Percentiles rank a stretch among this genome's conserved stretches.
Conservation (phyloP, 2,797 vertebrate species). For the Mus spretus region DNA sequence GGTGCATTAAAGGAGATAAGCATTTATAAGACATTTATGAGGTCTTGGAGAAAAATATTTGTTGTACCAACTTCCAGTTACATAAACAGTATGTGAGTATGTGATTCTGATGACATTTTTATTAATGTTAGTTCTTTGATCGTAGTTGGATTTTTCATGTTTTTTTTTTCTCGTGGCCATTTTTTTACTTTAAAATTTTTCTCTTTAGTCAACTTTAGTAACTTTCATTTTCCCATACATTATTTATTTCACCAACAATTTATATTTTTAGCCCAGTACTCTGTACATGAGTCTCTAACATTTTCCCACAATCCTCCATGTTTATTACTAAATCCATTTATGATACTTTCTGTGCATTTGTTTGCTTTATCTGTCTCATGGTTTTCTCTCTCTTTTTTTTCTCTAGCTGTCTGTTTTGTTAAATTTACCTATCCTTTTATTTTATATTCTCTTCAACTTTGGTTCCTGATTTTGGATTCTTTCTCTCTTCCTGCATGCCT, state of each 20-base stretch:
- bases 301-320: not conserved
- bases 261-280: not conserved
- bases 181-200: not conserved
- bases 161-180: not conserved
- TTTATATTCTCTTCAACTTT: not conserved
- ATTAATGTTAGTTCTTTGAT: not conserved
- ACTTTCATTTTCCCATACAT: not conserved
- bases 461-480: not conserved
- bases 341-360: not conserved
- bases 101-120: not conserved
- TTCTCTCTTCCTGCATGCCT: not conserved
- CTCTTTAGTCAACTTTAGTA: not conserved
- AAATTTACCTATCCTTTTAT: not conserved
- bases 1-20: not conserved
- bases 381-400: not conserved
- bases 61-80: not conserved
- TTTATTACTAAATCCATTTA: not conserved
- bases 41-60: not conserved
- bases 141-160: not conserved
- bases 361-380: not conserved
- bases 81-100: not conserved
- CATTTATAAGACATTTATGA: not conserved
- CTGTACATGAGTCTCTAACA: not conserved
- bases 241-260: not conserved
- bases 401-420: not conserved